Base-by-base conservation (phyloP, 2,888 invertebrate genomes). In the Drosophila atroscutellata region DNA sequence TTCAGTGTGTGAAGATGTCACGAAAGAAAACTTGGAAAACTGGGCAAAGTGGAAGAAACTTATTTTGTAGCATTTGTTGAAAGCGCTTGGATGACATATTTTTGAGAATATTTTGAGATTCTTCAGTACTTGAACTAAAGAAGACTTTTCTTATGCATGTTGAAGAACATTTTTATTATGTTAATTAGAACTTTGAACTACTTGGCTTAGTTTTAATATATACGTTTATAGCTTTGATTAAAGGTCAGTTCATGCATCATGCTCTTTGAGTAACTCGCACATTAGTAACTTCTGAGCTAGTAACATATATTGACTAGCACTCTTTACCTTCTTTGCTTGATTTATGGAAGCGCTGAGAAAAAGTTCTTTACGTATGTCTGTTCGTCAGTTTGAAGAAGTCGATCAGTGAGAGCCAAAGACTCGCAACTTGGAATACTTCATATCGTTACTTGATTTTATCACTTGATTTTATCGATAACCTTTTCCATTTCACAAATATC, bases 1-100 rank as follows among this genome's bases (percentile, higher is more conserved):
- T 79, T 79, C 59, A 50, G 51, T 52, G 60, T 76, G 77, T 61
- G 66, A 71, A 80, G 76, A 71, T 76, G 65, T 66, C 57, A 28
- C 42, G 58, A 77, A 56, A 55, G 18, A n/a, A 39, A 20, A 58
- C 49, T 50, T 49, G 24, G n/a, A 36, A 54, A 54, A 60, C 65
- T n/a, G 15, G 24, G 15, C 20, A 26, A 47, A 59, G 34, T 30
- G 30, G 36, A n/a, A n/a, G 13, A 32, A 45, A 49, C 47, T 30
- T 54, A 66, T 54, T 66, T 66, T 37, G 32, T 24, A 26, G 13
- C 7, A 65, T 34, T 20, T 56, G 30, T 39, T 15, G 24, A 42
- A 13, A 28, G 15, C 28, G 37, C 3, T 39, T 1, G 8, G n/a
- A n/a, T 37, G 37, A 55, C 39, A 55, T 55, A 20, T 39, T 37